Percentiles rank a stretch among this genome's conserved stretches.
Evolutionary conservation across 2,797 vertebrate genomes (phyloP).

Genomic region (Lepus oiostolus): DNA sequence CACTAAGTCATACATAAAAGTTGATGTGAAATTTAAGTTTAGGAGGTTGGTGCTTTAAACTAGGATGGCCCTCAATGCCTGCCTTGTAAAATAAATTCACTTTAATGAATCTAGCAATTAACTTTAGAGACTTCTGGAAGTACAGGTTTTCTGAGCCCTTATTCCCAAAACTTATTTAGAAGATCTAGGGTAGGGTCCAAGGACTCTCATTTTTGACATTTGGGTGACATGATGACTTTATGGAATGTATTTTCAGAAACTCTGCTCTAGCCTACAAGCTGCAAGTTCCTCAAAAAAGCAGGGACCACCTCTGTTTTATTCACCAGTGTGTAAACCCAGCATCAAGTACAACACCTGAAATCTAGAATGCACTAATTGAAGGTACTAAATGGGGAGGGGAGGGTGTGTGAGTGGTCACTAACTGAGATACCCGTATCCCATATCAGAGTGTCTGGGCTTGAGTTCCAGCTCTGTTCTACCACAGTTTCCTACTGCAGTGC

Average conservation of each 20-base stretch:
- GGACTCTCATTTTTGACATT: conserved; percentile 34
- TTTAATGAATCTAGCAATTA: conserved; percentile 48
- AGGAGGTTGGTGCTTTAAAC: conserved; percentile 43
- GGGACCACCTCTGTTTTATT: background rate
- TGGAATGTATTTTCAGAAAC: conserved; percentile 2
- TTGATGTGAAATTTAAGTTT: conserved; percentile 46
- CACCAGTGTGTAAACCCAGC: background rate
- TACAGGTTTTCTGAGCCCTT: conserved; percentile 26
- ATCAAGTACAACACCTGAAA: background rate
- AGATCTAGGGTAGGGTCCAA: background rate
- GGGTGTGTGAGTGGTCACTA: too few relatives aligned
- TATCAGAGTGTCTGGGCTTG: too few relatives aligned
- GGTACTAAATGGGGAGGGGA: background rate
- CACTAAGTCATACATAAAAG: conserved; percentile 38
- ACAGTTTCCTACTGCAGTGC: too few relatives aligned
- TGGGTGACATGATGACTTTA: conserved; percentile 25
- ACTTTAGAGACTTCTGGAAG: conserved; percentile 44
- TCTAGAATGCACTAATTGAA: conserved; percentile 40
- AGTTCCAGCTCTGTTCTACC: too few relatives aligned
- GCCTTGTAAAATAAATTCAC: conserved; percentile 37
- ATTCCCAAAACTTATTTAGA: background rate
- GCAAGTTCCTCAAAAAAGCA: conserved; percentile 47
- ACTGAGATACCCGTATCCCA: too few relatives aligned
- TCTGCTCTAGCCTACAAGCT: conserved; percentile 15
- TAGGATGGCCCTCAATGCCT: conserved; percentile 30